Conservation (phyloP, 2,888 invertebrate genomes). For the Pycnomerus fuliginosus region DNA sequence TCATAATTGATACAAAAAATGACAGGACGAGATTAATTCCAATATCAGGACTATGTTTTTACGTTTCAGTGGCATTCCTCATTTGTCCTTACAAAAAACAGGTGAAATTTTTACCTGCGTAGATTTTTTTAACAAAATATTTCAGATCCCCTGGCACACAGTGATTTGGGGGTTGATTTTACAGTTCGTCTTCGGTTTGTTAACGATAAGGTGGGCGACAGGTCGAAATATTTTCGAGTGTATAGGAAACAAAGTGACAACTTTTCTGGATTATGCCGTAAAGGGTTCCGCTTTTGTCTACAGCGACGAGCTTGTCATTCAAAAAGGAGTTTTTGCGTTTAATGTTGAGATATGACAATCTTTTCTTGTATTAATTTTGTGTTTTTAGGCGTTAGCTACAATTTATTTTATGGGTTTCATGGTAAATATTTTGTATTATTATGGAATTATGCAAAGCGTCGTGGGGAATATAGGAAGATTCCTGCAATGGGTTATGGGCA, state of each 20-base stretch:
- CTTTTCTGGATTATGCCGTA: slow-evolving; percentile 77
- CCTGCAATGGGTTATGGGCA: slow-evolving; percentile 71
- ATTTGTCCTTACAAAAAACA: slow-evolving; percentile 15
- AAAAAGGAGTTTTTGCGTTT: slow-evolving; percentile 77
- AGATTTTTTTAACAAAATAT: no score
- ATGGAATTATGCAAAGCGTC: slow-evolving; percentile 85
- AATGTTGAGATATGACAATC: slow-evolving; percentile 43
- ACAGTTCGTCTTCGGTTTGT: slow-evolving; percentile 81
- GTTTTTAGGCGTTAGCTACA: slow-evolving; percentile 74
- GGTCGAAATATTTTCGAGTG: slow-evolving; percentile 72
- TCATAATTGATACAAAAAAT: slow-evolving; percentile 13
- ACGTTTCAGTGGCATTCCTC: slow-evolving; percentile 14
- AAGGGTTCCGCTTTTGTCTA: slow-evolving; percentile 85
- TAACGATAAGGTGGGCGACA: slow-evolving; percentile 81
- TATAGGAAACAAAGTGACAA: slow-evolving; percentile 64
- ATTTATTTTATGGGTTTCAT: slow-evolving; percentile 93
- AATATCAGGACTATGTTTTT: slow-evolving; percentile 14
- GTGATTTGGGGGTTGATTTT: slow-evolving; percentile 77
- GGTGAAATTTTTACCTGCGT: no score
- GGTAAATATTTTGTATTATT: slow-evolving; percentile 85
- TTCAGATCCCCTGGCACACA: slow-evolving; percentile 73
- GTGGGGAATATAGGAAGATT: slow-evolving; percentile 78
- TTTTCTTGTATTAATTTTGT: not conserved
- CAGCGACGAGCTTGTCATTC: slow-evolving; percentile 63
- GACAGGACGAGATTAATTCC: slow-evolving; percentile 18